Base-by-base conservation (phyloP, 2,113 vertebrate genomes). In the Cyrtonyx montezumae region DNA sequence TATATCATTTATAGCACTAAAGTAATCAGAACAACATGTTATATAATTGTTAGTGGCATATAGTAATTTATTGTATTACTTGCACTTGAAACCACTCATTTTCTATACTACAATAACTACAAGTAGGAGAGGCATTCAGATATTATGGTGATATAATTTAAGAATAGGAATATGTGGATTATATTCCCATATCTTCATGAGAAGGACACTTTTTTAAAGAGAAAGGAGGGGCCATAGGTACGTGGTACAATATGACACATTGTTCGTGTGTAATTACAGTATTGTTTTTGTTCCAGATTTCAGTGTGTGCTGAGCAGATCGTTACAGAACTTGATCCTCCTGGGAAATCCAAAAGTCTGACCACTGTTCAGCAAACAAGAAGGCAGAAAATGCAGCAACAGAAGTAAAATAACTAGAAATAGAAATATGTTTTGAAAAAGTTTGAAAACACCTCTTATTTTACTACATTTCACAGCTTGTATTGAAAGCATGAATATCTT, bases 331-430 rank as follows among this genome's bases (percentile, higher is more conserved):
- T 99, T 19, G 97, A 98, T 32, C 99, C 98, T 46, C 97, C 97
- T 40, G 98, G 98, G 36, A 99, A 98, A 91, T 86, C 96, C 14
- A 98, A 94, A 89, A 95, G 96, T 28, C 84, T 94, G 7, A 96
- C 97, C 63, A 99, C 98, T 21, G 90, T 99, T 79, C 98, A 99
- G 93, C 98, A 99, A 95, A 98, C 97, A 16, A 98, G 99, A 86
- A 95, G 98, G 62, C 98, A 98, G 89, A 98, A 98, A 53, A 98
- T 98, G 97, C 96, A 97, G 10, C 97, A 90, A 66, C 98, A 98
- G 66, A 98, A 98, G 99, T 99, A 96, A 97, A 96, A 48, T 59
- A 59, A 34, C 21, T 61, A 43, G 51, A 87, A 89, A 69, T 3
- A 2, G 13, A 22, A 20, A 43, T 43, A 12, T 32, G 19, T 14